Base-by-base conservation (phyloP, 2,797 vertebrate species). In the Acrossocheilus wenchowensis region DNA sequence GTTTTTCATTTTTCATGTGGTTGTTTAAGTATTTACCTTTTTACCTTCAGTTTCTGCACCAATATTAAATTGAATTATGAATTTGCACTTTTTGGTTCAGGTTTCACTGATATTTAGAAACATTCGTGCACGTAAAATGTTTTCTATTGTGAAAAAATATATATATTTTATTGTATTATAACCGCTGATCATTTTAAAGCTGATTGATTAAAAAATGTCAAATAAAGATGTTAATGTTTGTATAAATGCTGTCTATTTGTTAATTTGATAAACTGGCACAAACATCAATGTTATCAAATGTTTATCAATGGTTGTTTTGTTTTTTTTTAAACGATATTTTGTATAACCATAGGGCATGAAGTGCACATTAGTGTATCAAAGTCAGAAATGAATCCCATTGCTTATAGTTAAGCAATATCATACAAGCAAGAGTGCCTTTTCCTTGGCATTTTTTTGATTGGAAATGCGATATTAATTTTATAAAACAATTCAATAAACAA, bases 141-240 rank as follows among this genome's bases (percentile, higher is more conserved):
- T 81, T 80, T 45, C 8, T 41, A 45, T 41, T 52, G 10, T 30
- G 52, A 6, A 62, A 83, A 77, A 36, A 36, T 26, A 64, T 30
- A 41, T 41, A 39, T 48, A 0, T 57, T 43, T 72, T 60, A 86
- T 66, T 64, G 43, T 68, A 52, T 81, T 66, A 41, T 54, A 81
- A 34, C 36, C 19, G 50, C 3, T 12, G 12, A 71, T 48, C 8
- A 48, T 85, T 85, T 85, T 85, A 72, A 85, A 30, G 26, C 79
- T 36, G 48, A 7, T 21, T 48, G 36, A 54, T 68, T 15, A 78
- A 41, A 36, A 30, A 9, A 3, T 52, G 64, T 41, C 30, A 15
- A 81, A 86, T 81, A 86, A 86, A 81, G 26, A 72, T 10, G 30
- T 54, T 68, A 36, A 54, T 78, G n/a, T 43, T 52, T 81, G 79